A percentile compares a stretch with the other conserved stretches of the same genome.
phyloP scores from a whole-genome alignment of 1,140 invertebrate genomes.

The Conus ventricosus region DNA sequence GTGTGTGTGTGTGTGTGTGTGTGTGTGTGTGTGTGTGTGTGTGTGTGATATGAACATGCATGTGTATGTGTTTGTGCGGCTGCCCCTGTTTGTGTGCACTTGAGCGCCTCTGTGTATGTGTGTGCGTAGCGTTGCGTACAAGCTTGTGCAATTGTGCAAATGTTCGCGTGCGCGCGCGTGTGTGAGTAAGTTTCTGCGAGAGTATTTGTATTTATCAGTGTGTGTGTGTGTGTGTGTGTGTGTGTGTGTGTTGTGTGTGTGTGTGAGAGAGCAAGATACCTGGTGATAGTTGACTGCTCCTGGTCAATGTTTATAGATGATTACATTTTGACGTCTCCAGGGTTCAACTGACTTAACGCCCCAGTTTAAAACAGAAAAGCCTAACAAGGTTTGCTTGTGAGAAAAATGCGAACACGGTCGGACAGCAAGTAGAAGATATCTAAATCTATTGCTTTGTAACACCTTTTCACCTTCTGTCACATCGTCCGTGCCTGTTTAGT shows the following conservation, averaged over 20 bases:
- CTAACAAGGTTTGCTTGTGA: too few relatives aligned
- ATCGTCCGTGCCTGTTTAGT: too few relatives aligned
- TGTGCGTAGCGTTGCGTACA: not conserved
- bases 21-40: conserved; percentile 7
- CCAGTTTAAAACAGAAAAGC: too few relatives aligned
- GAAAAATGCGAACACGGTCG: too few relatives aligned
- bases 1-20: too few relatives aligned
- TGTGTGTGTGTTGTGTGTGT: not conserved
- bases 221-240: conserved; percentile 3
- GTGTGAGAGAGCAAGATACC: not conserved
- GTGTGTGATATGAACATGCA: not conserved
- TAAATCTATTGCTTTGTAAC: too few relatives aligned
- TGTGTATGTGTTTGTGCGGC: conserved; percentile 2
- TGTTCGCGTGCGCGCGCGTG: conserved; percentile 3
- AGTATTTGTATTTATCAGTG: not conserved
- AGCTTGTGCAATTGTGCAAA: not conserved
- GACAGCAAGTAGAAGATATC: too few relatives aligned
- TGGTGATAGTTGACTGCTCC: not conserved
- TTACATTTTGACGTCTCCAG: not conserved
- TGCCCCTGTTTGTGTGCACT: conserved; percentile 3
- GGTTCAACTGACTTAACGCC: not conserved
- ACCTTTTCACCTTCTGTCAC: too few relatives aligned
- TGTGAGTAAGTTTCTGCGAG: not conserved
- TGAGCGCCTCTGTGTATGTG: not conserved
- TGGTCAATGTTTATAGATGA: not conserved